Evolutionary conservation across 2,888 invertebrate species (phyloP), one percentile per base, ranked within the genome.

Genomic region (Lithodes maja): DNA sequence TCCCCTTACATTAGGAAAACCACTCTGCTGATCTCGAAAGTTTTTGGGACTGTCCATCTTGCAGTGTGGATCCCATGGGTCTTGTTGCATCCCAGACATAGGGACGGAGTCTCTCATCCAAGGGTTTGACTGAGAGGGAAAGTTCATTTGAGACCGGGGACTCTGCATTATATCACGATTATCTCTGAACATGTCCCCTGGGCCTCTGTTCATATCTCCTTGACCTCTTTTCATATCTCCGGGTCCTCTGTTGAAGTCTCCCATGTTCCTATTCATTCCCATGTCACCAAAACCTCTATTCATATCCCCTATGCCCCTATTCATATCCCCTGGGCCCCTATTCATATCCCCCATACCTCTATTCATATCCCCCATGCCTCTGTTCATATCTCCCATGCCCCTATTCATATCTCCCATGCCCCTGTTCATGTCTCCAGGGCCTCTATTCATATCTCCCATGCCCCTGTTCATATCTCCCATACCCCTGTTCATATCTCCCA

Each of bases 61-160:
- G 2, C 79, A 33, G 9, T 84, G 83, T 49, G 17, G 54, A 17
- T 85, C 88, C 88, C 88, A 89, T n/a, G 85, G 52, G 77, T 85
- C 81, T 75, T 68, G 85, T 33, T 33, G 84, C 79, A 69, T 17
- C 15, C n/a, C 68, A 17, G 85, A 68, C 52, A 82, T 49, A 52
- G 86, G 75, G 33, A 61, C 12, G 3, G 81, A 82, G 68, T 86
- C 86, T 52, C 86, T 85, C 49, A 17, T 33, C 88, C 88, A 89
- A 7, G 75, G 80, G 74, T 54, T 80, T 71, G 71, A n/a, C 17
- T 71, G 71, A 50, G 81, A 50, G 15, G 71, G 15, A 69, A 81
- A 85, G 33, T 84, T 80, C 17, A 49, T 17, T 61, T 79, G 52
- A 3, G 81, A 74, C 61, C 88, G 83, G 54, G 82, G 83, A 49